Evolutionary conservation across 2,888 invertebrate species (phyloP), one percentile per base, ranked within the genome.

Genomic region (Elegia similella): DNA sequence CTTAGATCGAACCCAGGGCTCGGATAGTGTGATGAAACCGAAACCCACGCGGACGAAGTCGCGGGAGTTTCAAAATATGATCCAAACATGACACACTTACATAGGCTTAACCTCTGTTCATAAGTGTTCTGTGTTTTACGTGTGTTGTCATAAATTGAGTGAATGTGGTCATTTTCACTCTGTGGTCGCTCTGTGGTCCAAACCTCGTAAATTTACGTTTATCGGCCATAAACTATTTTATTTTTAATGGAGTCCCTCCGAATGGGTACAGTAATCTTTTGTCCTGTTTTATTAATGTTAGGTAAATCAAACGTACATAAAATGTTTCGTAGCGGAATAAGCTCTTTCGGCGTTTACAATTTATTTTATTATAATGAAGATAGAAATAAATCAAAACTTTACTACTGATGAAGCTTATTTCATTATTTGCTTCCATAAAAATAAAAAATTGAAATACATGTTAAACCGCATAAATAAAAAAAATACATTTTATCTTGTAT

Each of bases 251-350:
- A 56, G 13, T 47, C 60, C 53, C 57, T 17, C 32, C 29, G 29
- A 48, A 48, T 42, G 17, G 23, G 12, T 29, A 8, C 58, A 56
- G 60, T 55, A 62, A 58, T 47, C 56, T 52, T 38, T 29, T 48
- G 57, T 52, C 61, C 52, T 30, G 48, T 48, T 48, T 54, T 43
- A 54, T 53, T 42, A 13, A 42, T 42, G 42, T 42, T 42, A 42
- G 42, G 59, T 59, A 34, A n/a, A 34, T 48, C 15, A 47, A 47
- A 55, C 57, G 59, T 70, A 82, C 15, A 32, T 48, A 47, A 16
- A 44, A 16, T 16, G 44, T 44, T 17, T 44, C 17, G 10, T 16
- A 44, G 44, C 12, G 5, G n/a, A 38, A 38, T 38, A 38, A 38
- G 6, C 38, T 10, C 10, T 38, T 38, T 38, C 38, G 38, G 38